phyloP scores from a whole-genome alignment of 2,888 invertebrate genomes.

The Pseudococcus longispinus region DNA sequence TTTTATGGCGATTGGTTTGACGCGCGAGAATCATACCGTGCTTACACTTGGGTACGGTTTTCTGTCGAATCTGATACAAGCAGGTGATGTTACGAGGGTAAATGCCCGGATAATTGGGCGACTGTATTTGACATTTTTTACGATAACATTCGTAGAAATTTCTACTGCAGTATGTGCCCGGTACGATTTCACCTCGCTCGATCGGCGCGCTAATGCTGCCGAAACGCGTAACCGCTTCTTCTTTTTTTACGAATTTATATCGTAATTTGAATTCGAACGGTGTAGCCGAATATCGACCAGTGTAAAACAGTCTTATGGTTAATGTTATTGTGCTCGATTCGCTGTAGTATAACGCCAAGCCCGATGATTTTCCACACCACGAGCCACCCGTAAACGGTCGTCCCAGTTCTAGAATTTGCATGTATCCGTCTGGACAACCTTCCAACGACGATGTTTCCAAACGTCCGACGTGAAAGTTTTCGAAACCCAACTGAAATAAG shows the following conservation, averaged over 20 bases:
- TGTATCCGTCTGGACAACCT: constrained; percentile 87
- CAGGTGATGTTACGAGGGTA: constrained; percentile 89
- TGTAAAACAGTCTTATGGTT: constrained; percentile 66
- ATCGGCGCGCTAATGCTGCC: constrained; percentile 78
- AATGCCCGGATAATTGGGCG: constrained; percentile 90
- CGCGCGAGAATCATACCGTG: constrained; percentile 89
- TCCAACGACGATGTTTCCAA: constrained; percentile 75
- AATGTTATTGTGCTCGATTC: constrained; percentile 87
- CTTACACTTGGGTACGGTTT: constrained; percentile 85
- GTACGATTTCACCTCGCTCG: constrained; percentile 81
- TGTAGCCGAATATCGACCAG: constrained; percentile 66
- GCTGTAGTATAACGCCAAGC: constrained; percentile 88
- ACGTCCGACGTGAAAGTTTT: constrained; percentile 85
- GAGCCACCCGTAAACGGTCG: constrained; percentile 88
- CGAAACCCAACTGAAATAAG: constrained; percentile 76
- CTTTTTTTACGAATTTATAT: constrained; percentile 81
- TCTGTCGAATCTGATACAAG: constrained; percentile 85
- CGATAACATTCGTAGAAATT: constrained; percentile 86
- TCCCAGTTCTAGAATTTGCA: constrained; percentile 85
- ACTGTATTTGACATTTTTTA: constrained; percentile 84
- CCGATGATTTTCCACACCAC: constrained; percentile 85
- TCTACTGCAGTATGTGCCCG: constrained; percentile 82
- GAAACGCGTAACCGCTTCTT: constrained; percentile 70
- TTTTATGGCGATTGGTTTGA: constrained; percentile 75
- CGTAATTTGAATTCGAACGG: constrained; percentile 82